Evolutionary conservation across 2,888 invertebrate genomes (phyloP).

Genomic region (Petrophora chlorosata): DNA sequence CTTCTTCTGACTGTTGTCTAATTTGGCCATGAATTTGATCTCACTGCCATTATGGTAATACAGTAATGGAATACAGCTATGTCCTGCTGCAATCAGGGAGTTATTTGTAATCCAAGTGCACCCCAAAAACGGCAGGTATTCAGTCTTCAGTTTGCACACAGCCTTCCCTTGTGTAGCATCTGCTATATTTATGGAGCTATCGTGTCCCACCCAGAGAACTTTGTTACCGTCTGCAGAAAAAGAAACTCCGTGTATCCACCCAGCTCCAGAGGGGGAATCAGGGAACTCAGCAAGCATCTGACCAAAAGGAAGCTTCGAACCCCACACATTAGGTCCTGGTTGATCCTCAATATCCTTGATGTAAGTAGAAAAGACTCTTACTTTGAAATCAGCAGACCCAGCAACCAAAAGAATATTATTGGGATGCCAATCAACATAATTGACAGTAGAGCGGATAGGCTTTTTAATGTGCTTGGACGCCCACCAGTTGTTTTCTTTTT

Average conservation of each 20-base stretch:
- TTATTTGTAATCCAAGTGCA: conserved; percentile 95
- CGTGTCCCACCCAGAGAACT: conserved; percentile 99
- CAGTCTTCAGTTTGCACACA: conserved; percentile 90
- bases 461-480: conserved; percentile 99
- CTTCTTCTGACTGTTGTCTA: conserved; percentile 95
- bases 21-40: conserved; percentile 90
- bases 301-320: conserved; percentile 92
- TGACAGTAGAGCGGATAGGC: conserved; percentile 98
- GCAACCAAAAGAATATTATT: conserved; percentile 97
- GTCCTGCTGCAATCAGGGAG: conserved; percentile 95
- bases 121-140: conserved; percentile 96
- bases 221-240: conserved; percentile 98
- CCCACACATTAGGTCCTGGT: conserved; percentile 96
- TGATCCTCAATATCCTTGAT: conserved; percentile 98
- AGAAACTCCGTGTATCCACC: conserved; percentile 98
- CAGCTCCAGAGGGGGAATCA: conserved; percentile 93
- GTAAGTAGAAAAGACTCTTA: conserved; percentile 97
- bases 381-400: conserved; percentile 98
- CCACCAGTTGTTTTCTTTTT: conserved; percentile 99
- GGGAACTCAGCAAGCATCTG: conserved; percentile 96
- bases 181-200: conserved; percentile 96
- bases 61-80: conserved; percentile 97
- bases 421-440: conserved; percentile 99
- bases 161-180: conserved; percentile 91
- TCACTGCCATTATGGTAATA: conserved; percentile 90